Evolutionary conservation across 1,140 invertebrate genomes (phyloP).

Genomic region (Ylistrum balloti): DNA sequence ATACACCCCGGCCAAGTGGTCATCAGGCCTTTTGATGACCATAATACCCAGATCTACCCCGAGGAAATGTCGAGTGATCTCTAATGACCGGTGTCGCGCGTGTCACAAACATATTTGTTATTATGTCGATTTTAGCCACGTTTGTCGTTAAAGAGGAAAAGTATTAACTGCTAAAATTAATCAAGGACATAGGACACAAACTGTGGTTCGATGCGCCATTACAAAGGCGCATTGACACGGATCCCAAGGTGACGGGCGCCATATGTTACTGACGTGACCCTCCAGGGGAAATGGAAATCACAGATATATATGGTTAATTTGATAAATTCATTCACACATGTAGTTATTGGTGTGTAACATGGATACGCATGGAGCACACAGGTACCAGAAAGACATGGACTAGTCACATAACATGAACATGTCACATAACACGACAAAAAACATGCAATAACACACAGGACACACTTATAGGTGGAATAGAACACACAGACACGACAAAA

Average conservation of each 20-base stretch:
- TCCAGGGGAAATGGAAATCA: neutral
- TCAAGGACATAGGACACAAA: neutral
- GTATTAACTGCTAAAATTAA: neutral
- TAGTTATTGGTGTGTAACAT: neutral
- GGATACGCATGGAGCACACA: neutral
- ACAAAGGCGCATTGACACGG: neutral
- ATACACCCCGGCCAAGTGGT: neutral
- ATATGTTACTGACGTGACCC: neutral
- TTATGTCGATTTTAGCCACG: neutral
- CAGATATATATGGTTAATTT: neutral
- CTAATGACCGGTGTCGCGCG: neutral
- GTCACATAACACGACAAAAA: too few relatives aligned
- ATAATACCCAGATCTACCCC: neutral
- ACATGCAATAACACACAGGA: too few relatives aligned
- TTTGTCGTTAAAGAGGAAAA: neutral
- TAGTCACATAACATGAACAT: too few relatives aligned
- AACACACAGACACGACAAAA: too few relatives aligned
- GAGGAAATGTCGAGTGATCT: neutral
- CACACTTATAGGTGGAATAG: too few relatives aligned
- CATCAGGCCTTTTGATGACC: neutral
- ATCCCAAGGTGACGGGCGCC: slow-evolving; percentile 20
- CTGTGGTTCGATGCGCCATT: neutral
- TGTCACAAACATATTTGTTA: neutral
- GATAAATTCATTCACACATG: neutral
- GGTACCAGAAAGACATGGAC: too few relatives aligned